Evolutionary conservation across 2,113 vertebrate genomes (phyloP).

Genomic region (Synodontis membranacea): DNA sequence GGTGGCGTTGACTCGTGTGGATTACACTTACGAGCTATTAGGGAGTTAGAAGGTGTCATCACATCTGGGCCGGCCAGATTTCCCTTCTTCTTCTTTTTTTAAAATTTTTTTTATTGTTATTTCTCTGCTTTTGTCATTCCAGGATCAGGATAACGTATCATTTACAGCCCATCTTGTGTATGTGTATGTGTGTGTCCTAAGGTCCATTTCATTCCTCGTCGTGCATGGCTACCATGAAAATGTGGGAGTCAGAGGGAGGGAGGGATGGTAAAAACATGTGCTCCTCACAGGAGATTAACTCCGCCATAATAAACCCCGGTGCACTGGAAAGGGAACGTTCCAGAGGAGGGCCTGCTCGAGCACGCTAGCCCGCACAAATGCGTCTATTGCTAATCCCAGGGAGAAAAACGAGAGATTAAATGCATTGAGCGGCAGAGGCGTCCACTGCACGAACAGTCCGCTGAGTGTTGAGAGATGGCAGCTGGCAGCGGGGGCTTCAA

Average conservation of each 20-base stretch:
- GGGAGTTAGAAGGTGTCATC: conserved; percentile 24
- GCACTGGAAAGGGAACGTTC: conserved; percentile 46
- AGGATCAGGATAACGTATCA: conserved; percentile 19
- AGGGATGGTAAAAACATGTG: conserved; percentile 50
- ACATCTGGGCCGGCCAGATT: conserved; percentile 30
- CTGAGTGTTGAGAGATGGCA: conserved; percentile 72
- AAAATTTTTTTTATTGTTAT: no score
- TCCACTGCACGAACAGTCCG: conserved; percentile 63
- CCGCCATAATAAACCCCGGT: conserved; percentile 45
- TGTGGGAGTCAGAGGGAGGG: conserved; percentile 22
- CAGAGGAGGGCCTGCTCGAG: conserved; percentile 48
- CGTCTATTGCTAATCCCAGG: conserved; percentile 54
- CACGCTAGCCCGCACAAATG: conserved; percentile 45
- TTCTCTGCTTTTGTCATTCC: conserved; percentile 26
- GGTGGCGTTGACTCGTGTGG: conserved; percentile 31
- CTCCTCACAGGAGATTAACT: conserved; percentile 53
- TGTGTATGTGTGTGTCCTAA: conserved; percentile 21
- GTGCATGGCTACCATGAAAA: conserved; percentile 31
- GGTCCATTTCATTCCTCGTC: conserved; percentile 21
- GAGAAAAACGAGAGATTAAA: conserved; percentile 73
- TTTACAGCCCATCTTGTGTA: conserved; percentile 13
- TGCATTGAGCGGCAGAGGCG: conserved; percentile 71
- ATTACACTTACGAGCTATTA: conserved; percentile 12
- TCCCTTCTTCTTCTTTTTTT: background rate
- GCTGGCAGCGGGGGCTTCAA: conserved; percentile 66